Percentiles rank a stretch among this genome's conserved stretches.
Evolutionary conservation across 64 coral and sea anemone genomes (phyloP).

Genomic region (Trachythela sp.): DNA sequence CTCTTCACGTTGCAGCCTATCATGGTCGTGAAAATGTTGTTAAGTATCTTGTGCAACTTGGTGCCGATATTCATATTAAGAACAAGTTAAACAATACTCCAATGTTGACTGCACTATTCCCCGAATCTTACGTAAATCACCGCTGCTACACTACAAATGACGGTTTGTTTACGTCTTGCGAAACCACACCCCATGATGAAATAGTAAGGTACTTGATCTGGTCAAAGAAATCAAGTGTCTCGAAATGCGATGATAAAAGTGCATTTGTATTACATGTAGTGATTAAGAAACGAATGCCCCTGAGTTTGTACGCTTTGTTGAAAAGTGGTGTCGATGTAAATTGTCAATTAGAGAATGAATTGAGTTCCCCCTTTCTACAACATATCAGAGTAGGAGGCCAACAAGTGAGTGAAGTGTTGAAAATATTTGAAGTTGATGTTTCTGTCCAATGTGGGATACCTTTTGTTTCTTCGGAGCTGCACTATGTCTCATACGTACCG

Average conservation of each 20-base stretch:
- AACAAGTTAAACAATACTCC: constrained; percentile 7
- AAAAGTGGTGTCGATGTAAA: not conserved
- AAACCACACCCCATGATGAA: not conserved
- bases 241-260: not conserved
- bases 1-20: constrained; percentile 44
- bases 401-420: constrained; percentile 31
- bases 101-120: not conserved
- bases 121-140: not conserved
- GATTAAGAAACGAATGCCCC: not conserved
- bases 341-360: not conserved
- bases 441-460: constrained; percentile 33
- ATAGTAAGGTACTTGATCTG: not conserved
- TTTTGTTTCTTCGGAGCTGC: constrained; percentile 40
- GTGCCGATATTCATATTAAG: not conserved
- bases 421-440: constrained; percentile 4
- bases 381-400: not conserved
- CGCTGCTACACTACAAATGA: not conserved
- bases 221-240: not conserved
- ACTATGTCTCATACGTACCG: constrained; percentile 32
- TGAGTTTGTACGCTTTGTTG: not conserved
- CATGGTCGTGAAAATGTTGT: constrained; percentile 11
- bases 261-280: not conserved
- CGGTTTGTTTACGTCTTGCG: not conserved
- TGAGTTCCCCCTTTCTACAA: not conserved
- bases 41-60: not conserved